A percentile compares a stretch with the other conserved stretches of the same genome.
Conservation (phyloP, 2,113 vertebrate species). For the Malaclemys terrapin region DNA sequence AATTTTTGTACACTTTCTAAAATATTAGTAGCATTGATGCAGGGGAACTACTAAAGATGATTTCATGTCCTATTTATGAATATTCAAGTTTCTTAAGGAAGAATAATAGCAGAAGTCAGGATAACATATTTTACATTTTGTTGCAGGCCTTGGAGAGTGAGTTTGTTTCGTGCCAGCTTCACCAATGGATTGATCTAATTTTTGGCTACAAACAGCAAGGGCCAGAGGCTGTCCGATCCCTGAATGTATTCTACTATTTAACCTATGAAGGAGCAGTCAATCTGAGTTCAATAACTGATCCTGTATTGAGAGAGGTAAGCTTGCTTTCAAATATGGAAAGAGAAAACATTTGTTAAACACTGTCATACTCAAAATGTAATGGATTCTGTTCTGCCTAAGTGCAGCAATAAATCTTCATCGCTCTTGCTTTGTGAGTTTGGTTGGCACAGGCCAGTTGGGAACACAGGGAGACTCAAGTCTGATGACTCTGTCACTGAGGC, state of each 20-base stretch:
- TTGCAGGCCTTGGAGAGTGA: slow-evolving; percentile 96
- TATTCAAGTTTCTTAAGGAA: not conserved
- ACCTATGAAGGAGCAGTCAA: slow-evolving; percentile 97
- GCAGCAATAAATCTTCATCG: not conserved
- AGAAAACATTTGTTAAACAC: not conserved
- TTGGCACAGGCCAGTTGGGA: slow-evolving; percentile 16
- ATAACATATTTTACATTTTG: not conserved
- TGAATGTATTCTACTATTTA: slow-evolving; percentile 98
- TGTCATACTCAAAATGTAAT: not conserved
- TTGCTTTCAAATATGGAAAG: not conserved
- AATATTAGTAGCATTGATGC: not conserved
- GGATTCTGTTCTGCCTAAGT: not conserved
- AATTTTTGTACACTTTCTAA: not conserved
- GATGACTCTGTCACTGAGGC: not conserved
- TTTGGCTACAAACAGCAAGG: slow-evolving; percentile 99
- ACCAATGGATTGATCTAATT: slow-evolving; percentile 99
- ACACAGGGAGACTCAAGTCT: not conserved
- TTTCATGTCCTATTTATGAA: not conserved
- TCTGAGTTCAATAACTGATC: slow-evolving; percentile 93
- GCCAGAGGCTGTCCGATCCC: slow-evolving; percentile 92
- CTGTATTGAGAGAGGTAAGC: slow-evolving; percentile 93
- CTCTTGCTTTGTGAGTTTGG: not conserved
- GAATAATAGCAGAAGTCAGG: not conserved
- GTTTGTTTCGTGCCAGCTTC: slow-evolving; percentile 99
- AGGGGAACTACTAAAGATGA: not conserved